Evolutionary conservation across 1,140 invertebrate species (phyloP), one percentile per base, ranked within the genome.

Genomic region (Apis cerana): DNA sequence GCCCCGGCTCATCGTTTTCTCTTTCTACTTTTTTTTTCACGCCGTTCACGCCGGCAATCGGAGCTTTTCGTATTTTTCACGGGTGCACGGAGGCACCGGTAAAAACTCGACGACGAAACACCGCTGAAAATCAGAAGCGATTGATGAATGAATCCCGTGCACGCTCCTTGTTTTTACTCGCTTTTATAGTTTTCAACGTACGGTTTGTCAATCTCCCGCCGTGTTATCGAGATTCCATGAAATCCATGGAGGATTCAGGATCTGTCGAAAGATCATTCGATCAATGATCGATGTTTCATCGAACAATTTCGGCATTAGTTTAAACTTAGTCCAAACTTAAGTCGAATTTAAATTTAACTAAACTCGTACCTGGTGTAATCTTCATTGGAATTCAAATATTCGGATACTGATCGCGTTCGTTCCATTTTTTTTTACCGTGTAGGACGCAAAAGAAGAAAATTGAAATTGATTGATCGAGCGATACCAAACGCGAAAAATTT

Each of bases 121-220:
- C 69, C 83, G 62, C 68, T n/a, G 68, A 85, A 85, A 87, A 87
- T 89, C 78, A 67, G 75, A 68, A 77, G 67, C 86, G 87, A 86
- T 89, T 86, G 87, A 88, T 84, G 84, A 88, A 89, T 86, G 84
- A 88, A 86, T 83, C 70, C 33, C 27, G 79, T 83, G 59, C n/a
- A 62, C 3, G 27, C 56, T 68, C 67, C 50, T 77, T 81, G 69
- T 83, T 87, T 87, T 86, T 74, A 15, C 7, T 54, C 33, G 58
- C 64, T 75, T 54, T 76, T 68, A 81, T 68, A 76, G 72, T 76
- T 75, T 75, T 54, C 61, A 23, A 23, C 77, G 77, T 33, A 58
- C 52, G 52, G 69, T 65, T 74, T 56, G 17, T 27, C 43, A 23
- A 64, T n/a, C 27, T 17, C 8, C 58, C 4, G 27, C 11, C 27